Evolutionary conservation across 2,888 invertebrate genomes (phyloP), one percentile per base, ranked within the genome.

Genomic region (Amorpha juglandis): DNA sequence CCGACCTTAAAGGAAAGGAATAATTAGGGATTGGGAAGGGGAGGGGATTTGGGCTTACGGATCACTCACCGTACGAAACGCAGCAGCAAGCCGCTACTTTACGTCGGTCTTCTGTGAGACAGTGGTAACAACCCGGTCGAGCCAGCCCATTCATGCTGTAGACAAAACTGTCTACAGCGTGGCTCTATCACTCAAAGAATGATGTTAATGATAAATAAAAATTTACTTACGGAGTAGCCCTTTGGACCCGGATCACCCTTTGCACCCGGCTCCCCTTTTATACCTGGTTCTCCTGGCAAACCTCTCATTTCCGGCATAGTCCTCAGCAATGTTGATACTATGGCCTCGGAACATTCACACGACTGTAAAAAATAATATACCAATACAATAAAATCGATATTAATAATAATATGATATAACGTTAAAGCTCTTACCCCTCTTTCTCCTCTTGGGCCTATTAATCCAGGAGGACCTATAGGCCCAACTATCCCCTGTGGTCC

Each of bases 401-500:
- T 2, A 27, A 19, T 21, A 53, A 27, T 19, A 27, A 9, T 7
- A 38, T 9, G 38, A 1, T 38, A 9, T 38, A 9, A 38, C 9
- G 9, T 1, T 38, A 38, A 38, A 58, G 50, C 16, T 55, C 74
- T 74, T 68, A 80, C 78, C n/a, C 75, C 74, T 62, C 65, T 65
- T 45, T 79, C 74, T 52, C 87, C 88, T 69, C 70, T 76, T 19
- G 51, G 67, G 2, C 85, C 86, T 1, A 51, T 67, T 47, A 87
- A 85, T 1, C 96, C 96, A n/a, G 94, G 94, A 53, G 90, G 83
- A 14, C 96, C 96, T 68, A 95, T 90, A 0, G 95, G 95, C 53
- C 97, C 97, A 16, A 91, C 87, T 71, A 94, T 94, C 45, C 97
- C 97, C 64, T 94, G 87, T 0, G 89, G 76, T 0, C 83, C 82